These are phyloP conservation scores for Strix aluco DNA, from an alignment of 2,113 vertebrate species.

Conservation along the genomic window DNA sequence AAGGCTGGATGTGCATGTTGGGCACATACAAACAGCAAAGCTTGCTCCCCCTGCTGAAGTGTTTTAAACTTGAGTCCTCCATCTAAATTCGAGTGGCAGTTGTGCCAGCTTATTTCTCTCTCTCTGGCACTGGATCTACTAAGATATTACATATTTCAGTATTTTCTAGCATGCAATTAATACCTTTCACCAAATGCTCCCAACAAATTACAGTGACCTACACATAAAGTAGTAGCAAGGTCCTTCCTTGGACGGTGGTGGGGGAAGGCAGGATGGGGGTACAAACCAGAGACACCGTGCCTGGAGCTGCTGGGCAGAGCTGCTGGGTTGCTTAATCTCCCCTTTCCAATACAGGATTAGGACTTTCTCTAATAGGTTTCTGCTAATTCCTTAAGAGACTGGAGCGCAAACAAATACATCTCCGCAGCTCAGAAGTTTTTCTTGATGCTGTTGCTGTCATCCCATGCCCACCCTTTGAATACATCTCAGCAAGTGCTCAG, in stretches of 20 bases:
- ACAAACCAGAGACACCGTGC: rapidly evolving
- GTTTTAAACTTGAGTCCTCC: too few species aligned
- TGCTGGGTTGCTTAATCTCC: not conserved
- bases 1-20: not conserved
- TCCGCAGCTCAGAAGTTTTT: not conserved
- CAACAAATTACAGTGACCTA: not conserved
- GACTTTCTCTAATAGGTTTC: not conserved
- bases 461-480: not conserved
- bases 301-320: not conserved
- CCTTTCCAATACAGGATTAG: not conserved
- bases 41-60: too few species aligned
- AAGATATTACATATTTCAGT: not conserved
- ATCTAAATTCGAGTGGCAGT: not conserved
- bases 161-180: not conserved
- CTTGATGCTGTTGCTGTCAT: not conserved
- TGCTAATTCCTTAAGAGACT: not conserved
- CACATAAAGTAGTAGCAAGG: not conserved
- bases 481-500: not conserved
- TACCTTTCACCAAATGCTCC: not conserved
- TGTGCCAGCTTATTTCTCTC: not conserved
- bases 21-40: too few species aligned
- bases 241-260: rapidly evolving
- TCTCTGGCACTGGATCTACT: not conserved
- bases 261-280: too few species aligned
- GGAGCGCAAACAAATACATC: not conserved